Evolutionary conservation across 2,888 invertebrate species (phyloP).

Genomic region (Acholoe squamosa): DNA sequence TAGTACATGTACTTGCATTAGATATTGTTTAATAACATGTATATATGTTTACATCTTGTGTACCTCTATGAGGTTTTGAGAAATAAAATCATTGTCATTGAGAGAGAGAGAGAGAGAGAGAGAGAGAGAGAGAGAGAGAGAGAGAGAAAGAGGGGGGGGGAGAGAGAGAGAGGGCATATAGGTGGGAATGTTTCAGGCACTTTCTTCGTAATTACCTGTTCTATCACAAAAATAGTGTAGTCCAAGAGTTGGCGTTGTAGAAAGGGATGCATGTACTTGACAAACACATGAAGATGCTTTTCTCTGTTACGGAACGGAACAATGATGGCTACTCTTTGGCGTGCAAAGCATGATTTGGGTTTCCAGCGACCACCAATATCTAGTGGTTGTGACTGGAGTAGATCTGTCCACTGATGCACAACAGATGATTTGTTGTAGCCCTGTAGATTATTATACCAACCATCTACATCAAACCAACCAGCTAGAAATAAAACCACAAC

Average conservation of each 20-base stretch:
- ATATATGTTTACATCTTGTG: no score
- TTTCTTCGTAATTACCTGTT: background rate
- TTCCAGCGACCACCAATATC: background rate
- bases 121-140: no score
- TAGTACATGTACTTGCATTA: no score
- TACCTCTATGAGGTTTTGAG: no score
- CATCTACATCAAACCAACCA: background rate
- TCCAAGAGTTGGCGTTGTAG: conserved; percentile 32
- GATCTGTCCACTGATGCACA: background rate
- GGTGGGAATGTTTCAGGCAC: no score
- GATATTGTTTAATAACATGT: no score
- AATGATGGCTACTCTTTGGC: background rate
- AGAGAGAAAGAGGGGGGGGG: no score
- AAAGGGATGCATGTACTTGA: conserved; percentile 22
- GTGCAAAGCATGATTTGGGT: background rate
- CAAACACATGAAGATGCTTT: background rate
- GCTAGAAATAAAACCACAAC: background rate
- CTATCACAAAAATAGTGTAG: conserved; percentile 30
- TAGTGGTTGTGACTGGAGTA: background rate
- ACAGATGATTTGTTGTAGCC: background rate
- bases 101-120: no score
- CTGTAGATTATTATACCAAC: background rate
- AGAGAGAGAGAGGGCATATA: no score
- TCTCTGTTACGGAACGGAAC: conserved; percentile 35
- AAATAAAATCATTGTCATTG: no score